phyloP scores from a whole-genome alignment of 2,113 vertebrate species.

The Megaceryle torquata region DNA sequence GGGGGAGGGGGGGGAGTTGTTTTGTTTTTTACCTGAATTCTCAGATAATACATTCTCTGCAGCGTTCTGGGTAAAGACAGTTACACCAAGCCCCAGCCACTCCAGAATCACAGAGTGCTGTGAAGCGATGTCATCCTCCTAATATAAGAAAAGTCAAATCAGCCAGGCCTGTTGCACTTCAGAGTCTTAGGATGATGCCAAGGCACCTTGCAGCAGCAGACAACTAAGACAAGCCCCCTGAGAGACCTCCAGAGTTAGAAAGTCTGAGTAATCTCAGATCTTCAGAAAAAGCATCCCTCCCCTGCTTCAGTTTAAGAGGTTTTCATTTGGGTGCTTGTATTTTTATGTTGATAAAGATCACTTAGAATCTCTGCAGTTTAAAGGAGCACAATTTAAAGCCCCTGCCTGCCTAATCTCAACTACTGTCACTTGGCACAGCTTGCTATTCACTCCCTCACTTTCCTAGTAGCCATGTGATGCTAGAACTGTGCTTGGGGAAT shows the following conservation, averaged over 20 bases:
- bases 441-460: background rate
- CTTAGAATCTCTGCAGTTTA: background rate
- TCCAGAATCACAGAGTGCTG: slow-evolving; percentile 79
- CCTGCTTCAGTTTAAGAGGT: background rate
- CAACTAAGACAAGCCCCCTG: background rate
- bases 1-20: too few relatives aligned
- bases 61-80: slow-evolving; percentile 68
- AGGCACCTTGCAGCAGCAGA: background rate
- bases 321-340: background rate
- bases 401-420: background rate
- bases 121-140: slow-evolving; percentile 53
- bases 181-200: background rate
- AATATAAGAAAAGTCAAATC: slow-evolving; percentile 26
- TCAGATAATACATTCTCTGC: slow-evolving; percentile 27
- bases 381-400: background rate
- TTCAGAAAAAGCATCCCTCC: background rate
- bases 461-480: background rate
- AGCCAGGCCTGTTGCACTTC: background rate
- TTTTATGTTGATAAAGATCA: background rate
- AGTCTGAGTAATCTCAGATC: background rate
- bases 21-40: slow-evolving; percentile 70
- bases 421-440: background rate
- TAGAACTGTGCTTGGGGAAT: background rate
- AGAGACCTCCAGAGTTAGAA: background rate
- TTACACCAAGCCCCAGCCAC: slow-evolving; percentile 83